A percentile compares a stretch with the other conserved stretches of the same genome.
Conservation (phyloP, 2,888 invertebrate genomes). For the Eilema caniola region DNA sequence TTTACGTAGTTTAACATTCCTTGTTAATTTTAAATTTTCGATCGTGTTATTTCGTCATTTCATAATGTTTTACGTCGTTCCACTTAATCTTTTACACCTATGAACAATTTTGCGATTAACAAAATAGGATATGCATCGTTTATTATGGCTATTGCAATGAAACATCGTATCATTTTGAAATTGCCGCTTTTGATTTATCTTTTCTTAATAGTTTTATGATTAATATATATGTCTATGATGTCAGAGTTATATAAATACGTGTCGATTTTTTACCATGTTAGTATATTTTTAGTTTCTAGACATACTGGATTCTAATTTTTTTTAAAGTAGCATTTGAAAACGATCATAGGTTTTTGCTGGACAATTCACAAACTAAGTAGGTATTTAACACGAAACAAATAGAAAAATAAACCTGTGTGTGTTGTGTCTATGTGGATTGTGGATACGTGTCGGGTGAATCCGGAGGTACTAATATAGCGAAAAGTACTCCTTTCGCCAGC, state of each 20-base stretch:
- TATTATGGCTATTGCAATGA: background rate
- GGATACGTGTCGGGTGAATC: constrained; percentile 65
- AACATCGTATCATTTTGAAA: background rate
- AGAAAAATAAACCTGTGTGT: constrained; percentile 68
- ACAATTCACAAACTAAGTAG: constrained; percentile 24
- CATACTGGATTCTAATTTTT: background rate
- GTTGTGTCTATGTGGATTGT: constrained; percentile 53
- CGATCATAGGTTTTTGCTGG: constrained; percentile 22
- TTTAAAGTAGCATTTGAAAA: constrained; percentile 9
- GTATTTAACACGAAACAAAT: constrained; percentile 30
- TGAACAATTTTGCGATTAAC: constrained; percentile 2
- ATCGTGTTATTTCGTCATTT: background rate
- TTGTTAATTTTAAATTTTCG: constrained; percentile 1
- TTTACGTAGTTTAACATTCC: constrained; percentile 15
- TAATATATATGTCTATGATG: background rate
- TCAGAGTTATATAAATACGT: background rate
- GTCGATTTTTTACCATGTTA: background rate
- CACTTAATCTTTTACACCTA: background rate
- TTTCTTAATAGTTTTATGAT: background rate
- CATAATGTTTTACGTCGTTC: background rate
- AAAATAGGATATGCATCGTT: background rate
- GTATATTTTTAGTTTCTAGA: background rate
- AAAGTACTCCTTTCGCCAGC: constrained; percentile 73
- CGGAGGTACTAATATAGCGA: constrained; percentile 67
- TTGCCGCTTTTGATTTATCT: background rate